A percentile compares a stretch with the other conserved stretches of the same genome.
phyloP scores from a whole-genome alignment of 1,140 invertebrate genomes.

The Zaprionus africanus region DNA sequence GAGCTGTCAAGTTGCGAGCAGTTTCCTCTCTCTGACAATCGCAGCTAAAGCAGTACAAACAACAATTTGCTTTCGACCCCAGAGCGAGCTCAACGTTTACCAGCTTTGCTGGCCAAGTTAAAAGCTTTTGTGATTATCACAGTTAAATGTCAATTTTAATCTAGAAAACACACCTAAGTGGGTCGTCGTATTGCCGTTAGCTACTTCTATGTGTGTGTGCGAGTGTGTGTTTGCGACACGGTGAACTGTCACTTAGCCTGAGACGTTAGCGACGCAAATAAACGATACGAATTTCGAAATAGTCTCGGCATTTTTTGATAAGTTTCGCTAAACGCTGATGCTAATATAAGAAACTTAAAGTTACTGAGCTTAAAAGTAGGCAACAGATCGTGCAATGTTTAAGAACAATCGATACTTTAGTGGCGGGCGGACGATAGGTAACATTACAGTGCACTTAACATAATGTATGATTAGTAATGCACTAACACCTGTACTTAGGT shows the following conservation, averaged over 20 bases:
- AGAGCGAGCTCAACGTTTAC: conserved; percentile 1
- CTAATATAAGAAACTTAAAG: no score
- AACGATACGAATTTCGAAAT: not conserved
- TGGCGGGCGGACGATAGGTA: not conserved
- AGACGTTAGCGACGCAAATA: not conserved
- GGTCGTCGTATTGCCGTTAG: conserved; percentile 10
- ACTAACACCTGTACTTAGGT: no score
- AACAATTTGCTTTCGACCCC: conserved; percentile 27
- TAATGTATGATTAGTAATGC: no score
- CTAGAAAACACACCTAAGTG: conserved; percentile 46
- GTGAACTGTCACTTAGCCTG: conserved; percentile 8
- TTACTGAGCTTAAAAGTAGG: no score
- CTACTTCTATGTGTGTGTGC: not conserved
- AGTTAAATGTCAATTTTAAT: conserved; percentile 77
- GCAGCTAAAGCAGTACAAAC: conserved; percentile 28
- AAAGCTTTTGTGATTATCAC: conserved; percentile 73
- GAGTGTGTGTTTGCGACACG: conserved; percentile 6
- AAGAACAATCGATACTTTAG: not conserved
- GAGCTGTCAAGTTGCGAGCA: conserved; percentile 28
- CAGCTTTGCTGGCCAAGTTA: conserved; percentile 44
- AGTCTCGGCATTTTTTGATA: not conserved
- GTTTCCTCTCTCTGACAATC: conserved; percentile 11
- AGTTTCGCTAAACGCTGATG: not conserved
- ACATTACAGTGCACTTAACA: no score
- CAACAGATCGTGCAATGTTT: not conserved